A percentile compares a stretch with the other conserved stretches of the same genome.
Conservation (phyloP, 1,140 invertebrate species). For the Drosophila sturtevanti region DNA sequence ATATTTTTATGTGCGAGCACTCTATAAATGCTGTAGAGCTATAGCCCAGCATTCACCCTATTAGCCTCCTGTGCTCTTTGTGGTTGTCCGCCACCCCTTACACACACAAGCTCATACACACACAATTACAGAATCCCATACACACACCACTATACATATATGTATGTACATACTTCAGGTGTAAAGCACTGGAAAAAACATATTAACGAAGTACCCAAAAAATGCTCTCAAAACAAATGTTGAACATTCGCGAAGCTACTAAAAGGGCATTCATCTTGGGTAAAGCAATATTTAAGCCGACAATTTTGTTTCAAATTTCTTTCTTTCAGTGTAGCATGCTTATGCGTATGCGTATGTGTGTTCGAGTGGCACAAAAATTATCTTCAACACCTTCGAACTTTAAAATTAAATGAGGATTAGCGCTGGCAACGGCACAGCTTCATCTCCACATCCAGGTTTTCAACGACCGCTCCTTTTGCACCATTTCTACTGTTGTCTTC, state of each 20-base stretch:
- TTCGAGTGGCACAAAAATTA: slow-evolving; percentile 78
- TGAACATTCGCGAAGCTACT: background rate
- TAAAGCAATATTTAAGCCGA: too few relatives aligned
- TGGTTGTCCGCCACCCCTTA: slow-evolving; percentile 26
- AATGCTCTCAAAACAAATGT: background rate
- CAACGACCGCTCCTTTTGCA: background rate
- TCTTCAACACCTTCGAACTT: slow-evolving; percentile 83
- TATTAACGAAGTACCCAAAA: background rate
- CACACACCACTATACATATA: too few relatives aligned
- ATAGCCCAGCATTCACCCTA: slow-evolving; percentile 26
- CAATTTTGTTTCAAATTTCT: background rate
- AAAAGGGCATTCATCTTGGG: background rate
- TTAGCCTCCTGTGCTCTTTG: slow-evolving; percentile 42
- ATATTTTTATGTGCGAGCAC: slow-evolving; percentile 82
- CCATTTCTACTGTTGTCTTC: background rate
- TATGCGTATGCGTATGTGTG: slow-evolving; percentile 14
- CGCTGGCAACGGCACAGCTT: slow-evolving; percentile 70
- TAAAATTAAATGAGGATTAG: slow-evolving; percentile 83
- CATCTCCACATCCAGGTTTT: slow-evolving; percentile 1
- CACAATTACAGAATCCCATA: background rate
- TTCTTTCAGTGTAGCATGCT: slow-evolving; percentile 25
- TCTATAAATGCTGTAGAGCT: slow-evolving; percentile 70
- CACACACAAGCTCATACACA: slow-evolving; percentile 3
- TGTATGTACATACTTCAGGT: background rate
- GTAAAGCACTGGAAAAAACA: slow-evolving; percentile 15